Evolutionary conservation across 2,797 vertebrate species (phyloP).

Genomic region (Sebastolobus altivelis): DNA sequence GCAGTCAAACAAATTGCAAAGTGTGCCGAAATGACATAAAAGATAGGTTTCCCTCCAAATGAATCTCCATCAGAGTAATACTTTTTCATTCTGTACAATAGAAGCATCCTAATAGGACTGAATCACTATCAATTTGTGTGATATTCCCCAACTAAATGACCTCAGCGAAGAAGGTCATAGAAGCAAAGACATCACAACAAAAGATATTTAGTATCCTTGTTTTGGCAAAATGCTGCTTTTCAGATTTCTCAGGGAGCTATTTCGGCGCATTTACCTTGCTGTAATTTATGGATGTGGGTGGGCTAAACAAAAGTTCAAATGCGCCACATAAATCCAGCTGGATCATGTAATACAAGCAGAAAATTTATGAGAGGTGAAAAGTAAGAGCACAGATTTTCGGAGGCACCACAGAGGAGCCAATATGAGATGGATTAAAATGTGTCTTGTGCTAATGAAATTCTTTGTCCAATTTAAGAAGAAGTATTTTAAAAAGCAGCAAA

Average conservation of each 20-base stretch:
- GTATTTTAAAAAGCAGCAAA: slow-evolving; percentile 55
- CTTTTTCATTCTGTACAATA: slow-evolving; percentile 10
- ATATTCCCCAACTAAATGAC: slow-evolving; percentile 19
- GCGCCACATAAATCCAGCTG: slow-evolving; percentile 56
- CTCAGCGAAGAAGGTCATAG: not conserved
- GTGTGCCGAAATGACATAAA: slow-evolving; percentile 13
- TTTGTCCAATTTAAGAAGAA: slow-evolving; percentile 49
- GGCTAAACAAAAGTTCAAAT: slow-evolving; percentile 47
- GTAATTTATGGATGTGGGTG: slow-evolving; percentile 41
- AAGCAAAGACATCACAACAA: slow-evolving; percentile 24
- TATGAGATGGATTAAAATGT: slow-evolving; percentile 52
- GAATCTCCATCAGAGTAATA: slow-evolving; percentile 23
- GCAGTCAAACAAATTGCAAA: slow-evolving; percentile 27
- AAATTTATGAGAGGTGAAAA: slow-evolving; percentile 49
- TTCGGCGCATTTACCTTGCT: slow-evolving; percentile 48
- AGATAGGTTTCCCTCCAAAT: slow-evolving; percentile 27
- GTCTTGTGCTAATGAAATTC: slow-evolving; percentile 47
- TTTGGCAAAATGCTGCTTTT: slow-evolving; percentile 28
- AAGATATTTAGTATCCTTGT: slow-evolving; percentile 21
- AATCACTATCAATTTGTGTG: slow-evolving; percentile 33
- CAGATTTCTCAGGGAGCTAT: slow-evolving; percentile 35
- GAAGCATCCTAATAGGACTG: slow-evolving; percentile 1
- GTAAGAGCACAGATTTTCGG: slow-evolving; percentile 36
- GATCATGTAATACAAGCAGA: slow-evolving; percentile 49
- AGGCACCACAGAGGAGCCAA: slow-evolving; percentile 21